Conservation (phyloP, 30 jellyfish, hydroid and myxozoan species). For the Pseudorhiza aurosa region DNA sequence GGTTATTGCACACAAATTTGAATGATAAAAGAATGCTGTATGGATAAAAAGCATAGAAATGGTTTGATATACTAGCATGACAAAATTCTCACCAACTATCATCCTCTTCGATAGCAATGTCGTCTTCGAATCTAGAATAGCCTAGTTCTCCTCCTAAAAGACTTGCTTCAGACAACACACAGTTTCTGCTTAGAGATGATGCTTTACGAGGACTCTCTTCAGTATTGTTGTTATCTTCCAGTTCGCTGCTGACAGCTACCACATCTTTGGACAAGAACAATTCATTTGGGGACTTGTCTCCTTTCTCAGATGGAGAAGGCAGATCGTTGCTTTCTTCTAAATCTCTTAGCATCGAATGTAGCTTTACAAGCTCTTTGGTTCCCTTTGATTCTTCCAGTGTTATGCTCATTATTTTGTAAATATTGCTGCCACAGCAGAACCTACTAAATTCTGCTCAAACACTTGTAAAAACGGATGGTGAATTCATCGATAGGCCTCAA, state of each 20-base stretch:
- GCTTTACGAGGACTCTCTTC: not conserved
- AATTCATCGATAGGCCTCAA: too few species aligned
- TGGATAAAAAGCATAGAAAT: too few species aligned
- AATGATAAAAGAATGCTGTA: too few species aligned
- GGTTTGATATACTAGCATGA: too few species aligned
- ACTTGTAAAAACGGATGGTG: too few species aligned
- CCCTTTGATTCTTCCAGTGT: slow-evolving; percentile 16
- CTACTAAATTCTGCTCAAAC: too few species aligned
- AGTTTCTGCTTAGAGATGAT: not conserved
- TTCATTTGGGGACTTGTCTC: not conserved
- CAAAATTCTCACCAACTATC: slow-evolving; percentile 47
- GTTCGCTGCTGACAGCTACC: not conserved
- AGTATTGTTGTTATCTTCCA: not conserved
- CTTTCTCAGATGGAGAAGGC: slow-evolving; percentile 41
- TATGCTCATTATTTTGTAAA: too few species aligned
- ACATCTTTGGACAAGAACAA: not conserved
- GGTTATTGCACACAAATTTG: too few species aligned
- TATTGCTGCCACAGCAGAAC: too few species aligned
- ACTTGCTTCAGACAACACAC: not conserved
- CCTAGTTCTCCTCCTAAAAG: slow-evolving; percentile 30
- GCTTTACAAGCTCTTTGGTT: slow-evolving; percentile 30
- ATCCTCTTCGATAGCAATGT: slow-evolving; percentile 46
- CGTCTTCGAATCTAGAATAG: slow-evolving; percentile 15
- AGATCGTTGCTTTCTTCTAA: slow-evolving; percentile 64
- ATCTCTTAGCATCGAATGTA: slow-evolving; percentile 62